Conservation (phyloP, 2,888 invertebrate genomes). For the Heliconius cydno region DNA sequence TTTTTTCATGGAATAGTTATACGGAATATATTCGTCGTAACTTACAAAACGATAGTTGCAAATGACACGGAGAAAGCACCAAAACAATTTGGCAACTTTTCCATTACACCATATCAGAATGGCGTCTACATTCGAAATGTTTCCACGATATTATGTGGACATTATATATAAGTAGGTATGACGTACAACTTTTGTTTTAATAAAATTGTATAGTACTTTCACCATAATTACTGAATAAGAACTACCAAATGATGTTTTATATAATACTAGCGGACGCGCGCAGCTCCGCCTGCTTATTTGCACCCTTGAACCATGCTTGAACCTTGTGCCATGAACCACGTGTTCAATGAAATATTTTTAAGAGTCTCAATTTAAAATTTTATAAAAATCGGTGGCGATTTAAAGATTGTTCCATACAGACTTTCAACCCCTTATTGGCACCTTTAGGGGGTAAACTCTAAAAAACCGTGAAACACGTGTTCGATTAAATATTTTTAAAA, state of each 20-base stretch:
- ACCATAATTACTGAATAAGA: background rate
- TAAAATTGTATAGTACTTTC: background rate
- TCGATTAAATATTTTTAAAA: no score
- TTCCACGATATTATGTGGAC: slow-evolving; percentile 53
- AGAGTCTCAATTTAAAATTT: no score
- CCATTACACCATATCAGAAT: slow-evolving; percentile 64
- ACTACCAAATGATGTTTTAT: background rate
- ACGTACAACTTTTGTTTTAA: slow-evolving; percentile 24
- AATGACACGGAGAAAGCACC: slow-evolving; percentile 78
- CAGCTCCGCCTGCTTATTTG: no score
- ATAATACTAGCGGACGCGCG: no score
- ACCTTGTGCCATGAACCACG: no score
- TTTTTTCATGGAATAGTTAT: background rate
- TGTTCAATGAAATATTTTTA: no score
- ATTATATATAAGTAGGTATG: slow-evolving; percentile 19
- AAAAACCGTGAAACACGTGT: no score
- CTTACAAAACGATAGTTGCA: slow-evolving; percentile 59
- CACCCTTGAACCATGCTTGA: no score
- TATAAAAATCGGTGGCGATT: no score
- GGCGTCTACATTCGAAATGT: slow-evolving; percentile 60
- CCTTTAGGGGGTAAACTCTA: no score
- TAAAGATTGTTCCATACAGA: no score
- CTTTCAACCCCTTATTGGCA: no score
- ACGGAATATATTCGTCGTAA: background rate
- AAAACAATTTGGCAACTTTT: slow-evolving; percentile 76